Evolutionary conservation across 2,797 vertebrate genomes (phyloP), one percentile per base, ranked within the genome.

Genomic region (Platalea minor): DNA sequence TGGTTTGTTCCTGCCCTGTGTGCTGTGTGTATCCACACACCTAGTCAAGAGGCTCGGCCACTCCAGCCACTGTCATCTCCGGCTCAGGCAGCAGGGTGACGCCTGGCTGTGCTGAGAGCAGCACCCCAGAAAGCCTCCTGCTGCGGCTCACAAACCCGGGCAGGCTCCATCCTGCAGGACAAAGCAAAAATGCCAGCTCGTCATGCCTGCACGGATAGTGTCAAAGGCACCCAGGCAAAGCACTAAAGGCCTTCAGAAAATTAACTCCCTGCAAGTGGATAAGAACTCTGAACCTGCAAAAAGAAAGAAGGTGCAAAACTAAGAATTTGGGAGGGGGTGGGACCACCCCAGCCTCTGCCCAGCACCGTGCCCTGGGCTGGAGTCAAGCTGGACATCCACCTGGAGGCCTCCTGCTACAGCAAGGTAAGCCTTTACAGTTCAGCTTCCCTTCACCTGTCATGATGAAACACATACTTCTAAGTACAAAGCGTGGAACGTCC

Each of bases 161-260:
- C 2, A 2, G 39, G 63, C 51, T 65, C n/a, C 7, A 0, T 61
- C 37, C 70, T n/a, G 41, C 9, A 13, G 56, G 20, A 28, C 23
- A 46, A 37, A 82, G 17, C 15, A 25, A 18, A n/a, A 85, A 39
- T 3, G 13, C 23, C 67, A 19, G 39, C 20, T 70, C 24, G 9
- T 26, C 28, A 1, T 4, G 12, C 39, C 50, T 39, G 46, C 43
- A 21, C 1, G 2, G n/a, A 7, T 1, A 31, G 51, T 8, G 45
- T 31, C 78, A 39, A 76, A 68, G 72, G 25, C 68, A 91, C 6
- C 0, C n/a, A 17, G 59, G 43, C 31, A 48, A 67, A 54, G 39
- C 31, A 23, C n/a, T 28, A 31, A 21, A 31, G 18, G 25, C 37
- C 73, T 68, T 26, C 0, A 0, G 56, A 77, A 91, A 91, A 67